Evolutionary conservation across 2,797 vertebrate genomes (phyloP), one percentile per base, ranked within the genome.

Genomic region (Phalanger gymnotis): DNA sequence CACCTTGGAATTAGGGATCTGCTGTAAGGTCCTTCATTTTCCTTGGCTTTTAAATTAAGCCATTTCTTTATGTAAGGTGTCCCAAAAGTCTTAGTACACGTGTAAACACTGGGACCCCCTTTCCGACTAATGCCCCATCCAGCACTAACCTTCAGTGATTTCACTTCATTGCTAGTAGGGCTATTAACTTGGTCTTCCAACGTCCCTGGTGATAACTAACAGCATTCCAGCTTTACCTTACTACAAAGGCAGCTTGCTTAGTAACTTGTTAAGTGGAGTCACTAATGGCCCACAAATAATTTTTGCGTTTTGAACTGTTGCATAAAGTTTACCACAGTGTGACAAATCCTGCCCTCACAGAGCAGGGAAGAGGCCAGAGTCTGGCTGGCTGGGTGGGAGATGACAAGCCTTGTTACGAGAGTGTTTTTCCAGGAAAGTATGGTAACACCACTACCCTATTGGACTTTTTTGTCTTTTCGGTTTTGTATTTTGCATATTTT

Each of bases 261-360:
- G 73, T 96, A 94, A 94, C 40, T 56, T 90, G 25, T 55, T 95
- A 10, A 57, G 53, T 66, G 90, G 56, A 92, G 58, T 96, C 56
- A 22, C 91, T 90, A 51, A 12, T 95, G 22, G 16, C 53, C 55
- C 57, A 47, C 5, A 12, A 31, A 40, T 95, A 91, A 92, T 96
- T 31, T 95, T 61, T 28, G 30, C 93, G 6, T 55, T 96, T 19
- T 92, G 91, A 92, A 92, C 61, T 93, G 57, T 89, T 96, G 19
- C 2, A 92, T 10, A 58, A 94, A 53, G 87, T 66, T 52, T 34
- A 92, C 5, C n/a, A 95, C 90, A 66, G 27, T 4, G 4, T 96
- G 52, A 57, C 53, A 58, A 3, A 40, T 22, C 61, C 40, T 92
- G 52, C 57, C 93, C 87, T 55, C 52, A 11, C 40, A 90, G 40